Evolutionary conservation across 2,797 vertebrate genomes (phyloP).

Genomic region (Catostomus latipinnis): DNA sequence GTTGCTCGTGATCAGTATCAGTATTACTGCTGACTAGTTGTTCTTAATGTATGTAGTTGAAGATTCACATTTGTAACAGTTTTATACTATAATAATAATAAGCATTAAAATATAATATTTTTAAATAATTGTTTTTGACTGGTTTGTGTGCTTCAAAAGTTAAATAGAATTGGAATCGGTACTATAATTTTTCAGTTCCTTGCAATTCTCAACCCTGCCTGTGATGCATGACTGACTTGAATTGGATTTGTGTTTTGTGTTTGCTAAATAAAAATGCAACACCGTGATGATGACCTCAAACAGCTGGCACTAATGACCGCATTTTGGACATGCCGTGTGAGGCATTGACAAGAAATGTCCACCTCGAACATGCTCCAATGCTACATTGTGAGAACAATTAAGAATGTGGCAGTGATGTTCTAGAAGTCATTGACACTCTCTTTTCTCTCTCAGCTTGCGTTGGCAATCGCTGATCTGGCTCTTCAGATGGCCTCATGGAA

Average conservation of each 20-base stretch:
- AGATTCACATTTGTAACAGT: no score
- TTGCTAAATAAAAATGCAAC: not conserved
- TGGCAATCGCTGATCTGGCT: conserved; percentile 96
- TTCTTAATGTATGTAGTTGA: no score
- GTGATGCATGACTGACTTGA: not conserved
- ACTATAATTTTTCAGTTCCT: no score
- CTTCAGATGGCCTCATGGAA: conserved; percentile 99
- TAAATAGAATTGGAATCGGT: no score
- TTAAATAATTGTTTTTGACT: no score
- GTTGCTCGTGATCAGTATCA: no score
- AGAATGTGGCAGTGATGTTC: not conserved
- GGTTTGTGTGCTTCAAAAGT: no score
- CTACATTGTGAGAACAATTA: conserved; percentile 12
- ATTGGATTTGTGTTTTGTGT: not conserved
- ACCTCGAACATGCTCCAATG: not conserved
- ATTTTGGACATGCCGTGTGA: not conserved
- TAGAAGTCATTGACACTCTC: not conserved
- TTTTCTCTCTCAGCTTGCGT: conserved; percentile 81
- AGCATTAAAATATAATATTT: no score
- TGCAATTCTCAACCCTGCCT: not conserved
- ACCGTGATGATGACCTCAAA: not conserved
- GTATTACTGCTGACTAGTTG: no score
- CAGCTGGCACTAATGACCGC: not conserved
- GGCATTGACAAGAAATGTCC: no score
- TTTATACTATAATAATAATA: no score